These are phyloP conservation scores for Dipodomys merriami DNA, from an alignment of 2,113 vertebrate genomes.

Conservation along the genomic window DNA sequence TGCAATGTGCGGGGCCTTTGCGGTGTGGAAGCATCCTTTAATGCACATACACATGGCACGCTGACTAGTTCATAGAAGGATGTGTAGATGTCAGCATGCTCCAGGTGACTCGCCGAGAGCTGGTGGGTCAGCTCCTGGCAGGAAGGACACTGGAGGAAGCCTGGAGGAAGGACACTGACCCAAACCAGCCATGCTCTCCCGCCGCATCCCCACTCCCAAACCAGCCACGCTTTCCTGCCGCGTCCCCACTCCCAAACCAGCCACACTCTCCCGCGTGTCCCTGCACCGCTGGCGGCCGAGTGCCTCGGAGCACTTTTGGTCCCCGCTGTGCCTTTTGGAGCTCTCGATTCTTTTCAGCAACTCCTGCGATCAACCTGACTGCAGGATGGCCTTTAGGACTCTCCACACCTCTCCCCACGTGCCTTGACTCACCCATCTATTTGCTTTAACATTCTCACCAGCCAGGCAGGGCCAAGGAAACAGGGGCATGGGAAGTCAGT, in stretches of 20 bases:
- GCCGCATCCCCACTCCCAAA: too few species aligned
- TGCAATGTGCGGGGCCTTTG: too few species aligned
- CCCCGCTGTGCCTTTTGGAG: fast-evolving
- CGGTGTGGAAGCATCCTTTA: not conserved
- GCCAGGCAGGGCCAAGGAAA: too few species aligned
- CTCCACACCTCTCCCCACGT: not conserved
- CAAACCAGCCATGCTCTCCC: too few species aligned
- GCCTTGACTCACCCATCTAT: not conserved
- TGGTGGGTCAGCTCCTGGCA: too few species aligned
- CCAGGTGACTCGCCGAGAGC: not conserved
- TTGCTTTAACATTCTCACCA: not conserved
- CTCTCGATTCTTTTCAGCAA: not conserved
- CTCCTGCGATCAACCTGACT: not conserved
- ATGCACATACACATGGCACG: not conserved
- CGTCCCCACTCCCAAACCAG: fast-evolving
- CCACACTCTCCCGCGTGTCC: fast-evolving
- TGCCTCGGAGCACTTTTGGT: too few species aligned
- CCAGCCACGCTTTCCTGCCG: too few species aligned
- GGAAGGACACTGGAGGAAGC: fast-evolving
- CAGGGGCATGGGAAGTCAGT: fast-evolving
- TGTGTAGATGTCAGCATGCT: not conserved
- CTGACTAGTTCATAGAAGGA: fast-evolving
- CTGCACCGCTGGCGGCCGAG: fast-evolving
- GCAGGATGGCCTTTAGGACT: not conserved
- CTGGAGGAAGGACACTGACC: too few species aligned